Base-by-base conservation (phyloP, 2,113 vertebrate genomes). In the Myrmecophaga tridactyla region DNA sequence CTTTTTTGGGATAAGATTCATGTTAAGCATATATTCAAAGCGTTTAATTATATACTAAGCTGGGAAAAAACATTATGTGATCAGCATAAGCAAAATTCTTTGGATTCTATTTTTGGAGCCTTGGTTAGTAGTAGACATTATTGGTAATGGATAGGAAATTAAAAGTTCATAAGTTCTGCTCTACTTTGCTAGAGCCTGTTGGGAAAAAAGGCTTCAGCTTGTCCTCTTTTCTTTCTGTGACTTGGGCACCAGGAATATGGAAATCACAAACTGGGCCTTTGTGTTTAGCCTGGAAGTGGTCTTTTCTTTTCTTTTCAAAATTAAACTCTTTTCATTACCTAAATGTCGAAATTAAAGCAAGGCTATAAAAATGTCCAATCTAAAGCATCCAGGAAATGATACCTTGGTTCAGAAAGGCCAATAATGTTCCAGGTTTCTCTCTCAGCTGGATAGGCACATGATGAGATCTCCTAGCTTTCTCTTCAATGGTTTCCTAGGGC, bases 11-110 rank as follows among this genome's bases (percentile, higher is more conserved):
- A 17, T 67, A 84, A 25, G 7, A 86, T 87, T 82, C 11, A 56
- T 86, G n/a, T 62, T 75, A 92, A 70, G 21, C 23, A 60, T 46
- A 69, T 86, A 95, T 72, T 77, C 12, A 87, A 81, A 76, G 95
- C 17, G 6, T 56, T 90, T 80, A 83, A 67, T 73, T 58, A 43
- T 70, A 41, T 58, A 53, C 10, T 46, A 75, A 89, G 29, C 17
- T 18, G 2, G 48, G 17, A 48, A 76, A 25, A 43, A 78, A n/a
- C 0, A 39, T 56, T 90, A 89, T 96, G 18, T 77, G 31, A 69
- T 81, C 3, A 72, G 27, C 5, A 76, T 41, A 93, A 88, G 39
- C 43, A 94, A 86, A 86, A 75, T 77, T 46, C n/a, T 91, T 89
- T 27, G 25, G 8, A 76, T 84, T 88, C 7, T 94, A 0, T 56